These are phyloP conservation scores for Dynastes hyllus DNA, from an alignment of 2,888 invertebrate species.

Conservation along the genomic window DNA sequence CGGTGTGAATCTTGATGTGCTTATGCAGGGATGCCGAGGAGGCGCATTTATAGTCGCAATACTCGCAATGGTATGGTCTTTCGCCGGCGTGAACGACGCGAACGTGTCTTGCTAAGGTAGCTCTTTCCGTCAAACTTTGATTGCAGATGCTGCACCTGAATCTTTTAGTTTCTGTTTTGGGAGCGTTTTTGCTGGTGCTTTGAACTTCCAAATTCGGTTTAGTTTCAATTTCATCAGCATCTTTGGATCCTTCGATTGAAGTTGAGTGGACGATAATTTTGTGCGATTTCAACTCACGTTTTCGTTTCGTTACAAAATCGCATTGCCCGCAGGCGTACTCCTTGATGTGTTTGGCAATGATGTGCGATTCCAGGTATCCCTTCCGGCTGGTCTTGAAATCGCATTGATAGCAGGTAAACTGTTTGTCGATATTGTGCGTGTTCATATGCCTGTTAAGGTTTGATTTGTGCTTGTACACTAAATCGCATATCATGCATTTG, in stretches of 20 bases:
- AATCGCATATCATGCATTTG: neutral
- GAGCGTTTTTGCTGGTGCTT: neutral
- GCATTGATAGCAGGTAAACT: neutral
- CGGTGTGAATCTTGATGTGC: neutral
- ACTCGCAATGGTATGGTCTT: neutral
- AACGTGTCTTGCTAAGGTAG: neutral
- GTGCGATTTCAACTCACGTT: neutral
- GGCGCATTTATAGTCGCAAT: neutral
- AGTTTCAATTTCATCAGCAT: neutral
- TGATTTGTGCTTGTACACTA: neutral
- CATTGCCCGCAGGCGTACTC: neutral
- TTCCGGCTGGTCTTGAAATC: neutral
- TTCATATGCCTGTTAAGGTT: conserved; percentile 1
- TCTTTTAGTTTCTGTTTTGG: neutral
- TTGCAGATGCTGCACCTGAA: neutral
- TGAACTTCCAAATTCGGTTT: neutral
- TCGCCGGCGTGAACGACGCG: neutral
- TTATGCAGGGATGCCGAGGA: neutral
- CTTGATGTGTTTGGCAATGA: neutral
- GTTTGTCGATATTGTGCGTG: neutral
- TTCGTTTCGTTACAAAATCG: neutral
- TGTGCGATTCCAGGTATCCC: neutral
- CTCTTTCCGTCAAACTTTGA: neutral
- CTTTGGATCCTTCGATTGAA: neutral
- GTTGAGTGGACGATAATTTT: neutral